Conservation (phyloP, 2,888 invertebrate species). For the Melinopterus prodromus region DNA sequence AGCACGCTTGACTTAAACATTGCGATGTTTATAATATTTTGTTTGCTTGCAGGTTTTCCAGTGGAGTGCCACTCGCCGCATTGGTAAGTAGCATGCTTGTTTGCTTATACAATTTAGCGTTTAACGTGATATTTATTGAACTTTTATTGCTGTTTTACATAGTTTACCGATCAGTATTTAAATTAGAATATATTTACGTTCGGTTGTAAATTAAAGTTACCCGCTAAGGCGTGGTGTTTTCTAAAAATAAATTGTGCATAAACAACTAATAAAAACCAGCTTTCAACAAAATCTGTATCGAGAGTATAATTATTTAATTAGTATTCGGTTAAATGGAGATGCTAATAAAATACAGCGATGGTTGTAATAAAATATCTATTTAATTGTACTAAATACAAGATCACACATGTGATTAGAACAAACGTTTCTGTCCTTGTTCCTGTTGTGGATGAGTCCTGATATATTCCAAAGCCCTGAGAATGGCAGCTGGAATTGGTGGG, state of each 20-base stretch:
- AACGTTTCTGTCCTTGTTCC: slow-evolving; percentile 46
- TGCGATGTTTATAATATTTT: neutral
- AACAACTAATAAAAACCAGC: neutral
- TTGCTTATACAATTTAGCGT: neutral
- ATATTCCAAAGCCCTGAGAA: slow-evolving; percentile 58
- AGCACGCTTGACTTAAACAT: too few species aligned
- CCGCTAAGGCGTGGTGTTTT: neutral
- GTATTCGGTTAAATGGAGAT: neutral
- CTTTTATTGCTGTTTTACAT: neutral
- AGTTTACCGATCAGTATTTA: neutral
- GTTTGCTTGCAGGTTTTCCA: neutral
- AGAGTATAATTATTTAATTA: neutral
- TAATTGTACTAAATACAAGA: too few species aligned
- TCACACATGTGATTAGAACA: neutral
- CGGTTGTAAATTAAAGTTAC: neutral
- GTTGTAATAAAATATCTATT: too few species aligned
- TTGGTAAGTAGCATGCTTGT: neutral
- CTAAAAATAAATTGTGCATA: neutral
- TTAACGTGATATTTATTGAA: neutral
- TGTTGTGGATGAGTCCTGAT: slow-evolving; percentile 69
- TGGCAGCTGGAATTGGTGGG: slow-evolving; percentile 55
- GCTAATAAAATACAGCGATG: too few species aligned
- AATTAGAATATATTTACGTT: neutral
- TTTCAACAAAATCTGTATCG: neutral
- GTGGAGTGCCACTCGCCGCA: neutral